These are phyloP conservation scores for Camarhynchus parvulus DNA, from an alignment of 2,113 vertebrate genomes.

Conservation along the genomic window DNA sequence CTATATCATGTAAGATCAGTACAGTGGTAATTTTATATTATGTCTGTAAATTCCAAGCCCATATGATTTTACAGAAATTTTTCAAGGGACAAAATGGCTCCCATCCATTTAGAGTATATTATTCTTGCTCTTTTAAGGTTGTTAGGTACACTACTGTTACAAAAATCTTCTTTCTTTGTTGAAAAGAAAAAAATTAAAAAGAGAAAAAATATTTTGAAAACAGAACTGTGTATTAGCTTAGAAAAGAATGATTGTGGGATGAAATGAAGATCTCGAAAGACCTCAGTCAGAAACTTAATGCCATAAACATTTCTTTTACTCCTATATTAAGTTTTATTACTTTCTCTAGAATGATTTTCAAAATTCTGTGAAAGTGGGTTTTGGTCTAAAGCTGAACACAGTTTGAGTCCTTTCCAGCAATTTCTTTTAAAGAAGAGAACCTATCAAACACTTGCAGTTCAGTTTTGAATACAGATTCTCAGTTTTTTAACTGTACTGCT, in stretches of 20 bases:
- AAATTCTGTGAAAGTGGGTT: neutral
- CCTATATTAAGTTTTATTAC: neutral
- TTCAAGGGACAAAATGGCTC: neutral
- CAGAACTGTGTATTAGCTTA: neutral
- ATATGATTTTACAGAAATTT: neutral
- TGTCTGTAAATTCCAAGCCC: neutral
- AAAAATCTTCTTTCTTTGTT: neutral
- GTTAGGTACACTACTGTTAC: neutral
- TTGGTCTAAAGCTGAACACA: constrained; percentile 9
- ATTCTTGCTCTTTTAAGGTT: neutral
- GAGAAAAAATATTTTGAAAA: neutral
- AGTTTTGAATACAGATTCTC: constrained; percentile 8
- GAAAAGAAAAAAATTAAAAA: neutral
- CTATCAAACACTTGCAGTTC: constrained; percentile 44
- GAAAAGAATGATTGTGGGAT: neutral
- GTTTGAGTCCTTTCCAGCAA: constrained; percentile 23
- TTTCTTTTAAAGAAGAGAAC: constrained; percentile 48
- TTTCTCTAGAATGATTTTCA: neutral
- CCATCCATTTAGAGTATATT: neutral
- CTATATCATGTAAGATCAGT: neutral
- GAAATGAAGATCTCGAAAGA: neutral
- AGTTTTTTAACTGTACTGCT: constrained; percentile 51
- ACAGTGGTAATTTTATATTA: neutral
- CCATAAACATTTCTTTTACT: neutral
- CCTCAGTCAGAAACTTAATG: neutral